Evolutionary conservation across 2,888 invertebrate species (phyloP), one percentile per base, ranked within the genome.

Genomic region (Phorcus lineatus): DNA sequence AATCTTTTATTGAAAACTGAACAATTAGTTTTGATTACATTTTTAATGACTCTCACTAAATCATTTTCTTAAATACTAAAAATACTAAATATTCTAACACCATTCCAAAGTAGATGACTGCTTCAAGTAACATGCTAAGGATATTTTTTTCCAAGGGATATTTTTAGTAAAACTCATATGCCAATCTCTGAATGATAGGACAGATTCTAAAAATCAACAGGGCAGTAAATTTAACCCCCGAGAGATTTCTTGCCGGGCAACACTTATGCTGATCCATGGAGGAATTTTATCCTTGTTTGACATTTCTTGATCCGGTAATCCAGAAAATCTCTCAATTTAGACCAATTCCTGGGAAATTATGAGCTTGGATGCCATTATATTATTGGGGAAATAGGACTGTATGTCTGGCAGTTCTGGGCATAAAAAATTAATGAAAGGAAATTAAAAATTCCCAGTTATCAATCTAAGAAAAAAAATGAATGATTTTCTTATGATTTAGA

Each of bases 261-360:
- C 62, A 22, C 28, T 62, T 28, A 62, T 62, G 57, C 24, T 28
- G 28, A 62, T 28, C 62, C 24, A 62, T 28, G 24, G 62, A 62
- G 62, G 28, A 62, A 22, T 28, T 62, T 28, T 62, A 62, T 62
- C 62, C 62, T 24, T 28, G 28, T 22, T 28, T 28, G 24, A 62
- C 28, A 28, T 62, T 28, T 17, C 28, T 13, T 62, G 62, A 24
- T 24, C 62, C 28, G 16, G 28, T 24, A 62, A 62, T 24, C 62
- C 62, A 62, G 28, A 24, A 62, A 62, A 62, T 62, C 62, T 28
- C 28, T 62, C 62, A 40, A 70, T 70, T 70, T 19, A 70, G 40
- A 31, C 40, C 31, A 40, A 70, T 36, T 70, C 40, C 70, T 36
- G n/a, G 16, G 11, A 36, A 40, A 9, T 70, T 70, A 70, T 40